Base-by-base conservation (phyloP, 2,888 invertebrate species). In the Cantharis nigra region DNA sequence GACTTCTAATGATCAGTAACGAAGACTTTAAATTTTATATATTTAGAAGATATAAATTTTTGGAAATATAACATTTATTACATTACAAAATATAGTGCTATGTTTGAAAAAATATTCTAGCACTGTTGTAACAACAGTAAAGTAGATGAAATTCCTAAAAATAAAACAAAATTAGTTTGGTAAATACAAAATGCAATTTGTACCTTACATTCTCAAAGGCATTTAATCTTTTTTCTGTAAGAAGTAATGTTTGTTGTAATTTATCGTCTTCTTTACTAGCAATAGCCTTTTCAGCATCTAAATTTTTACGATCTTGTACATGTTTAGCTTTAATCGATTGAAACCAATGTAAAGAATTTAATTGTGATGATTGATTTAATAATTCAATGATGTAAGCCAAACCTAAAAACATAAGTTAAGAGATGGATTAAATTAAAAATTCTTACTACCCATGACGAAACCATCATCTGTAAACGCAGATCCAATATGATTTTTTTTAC, bases 391-490 rank as follows among this genome's bases (percentile, higher is more conserved):
- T 95, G 85, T 98, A 99, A 0, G 98, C 97, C 49, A 95, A 87
- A 75, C 93, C 93, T 92, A 84, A 67, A 84, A 84, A 79, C 28
- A 16, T n/a, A 18, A 65, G 77, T 77, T 79, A 78, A n/a, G 16
- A 69, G 11, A 49, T 10, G 63, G 28, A 11, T 10, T 16, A 16
- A 16, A 1, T 30, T 30, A 18, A 20, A 28, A 70, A 33, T 72
- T 63, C 26, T 74, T 63, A 71, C 62, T 49, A 49, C 98, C 99
- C 92, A 99, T 96, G 4, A 98, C 96, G 90, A 99, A 99, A 13
- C 99, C 99, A 89, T 99, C 99, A 88, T 99, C 99, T 11, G 98
- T 98, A 86, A 99, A 98, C 0, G 97, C 94, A 70, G 97, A 95
- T 13, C 96, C 96, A 13, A 91, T 90, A 89, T 95, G 95, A 86